Evolutionary conservation across 2,797 vertebrate genomes (phyloP).

Genomic region (Chloroceryle amazona): DNA sequence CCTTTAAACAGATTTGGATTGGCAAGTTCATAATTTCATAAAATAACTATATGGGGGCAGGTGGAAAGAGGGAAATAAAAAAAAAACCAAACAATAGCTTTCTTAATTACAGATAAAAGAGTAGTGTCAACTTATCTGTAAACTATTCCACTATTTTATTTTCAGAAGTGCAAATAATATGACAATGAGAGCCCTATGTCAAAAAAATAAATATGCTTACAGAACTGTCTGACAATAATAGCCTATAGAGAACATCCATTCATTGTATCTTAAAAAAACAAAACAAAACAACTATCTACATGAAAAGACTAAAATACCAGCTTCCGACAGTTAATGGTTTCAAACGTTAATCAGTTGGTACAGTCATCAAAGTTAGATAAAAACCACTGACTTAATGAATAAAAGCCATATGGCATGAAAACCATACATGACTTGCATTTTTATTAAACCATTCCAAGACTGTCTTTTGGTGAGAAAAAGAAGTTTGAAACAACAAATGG

Average conservation of each 20-base stretch:
- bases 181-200: neutral
- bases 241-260: neutral
- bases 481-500: neutral
- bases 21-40: neutral
- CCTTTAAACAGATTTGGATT: neutral
- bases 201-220: neutral
- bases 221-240: neutral
- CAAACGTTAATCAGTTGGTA: neutral
- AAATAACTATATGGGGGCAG: neutral
- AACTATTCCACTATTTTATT: neutral
- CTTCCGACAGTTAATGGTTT: neutral
- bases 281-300: no score
- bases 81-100: neutral
- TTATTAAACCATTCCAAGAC: neutral
- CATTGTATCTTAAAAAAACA: neutral
- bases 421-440: rapidly evolving
- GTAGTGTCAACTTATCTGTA: neutral
- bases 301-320: neutral
- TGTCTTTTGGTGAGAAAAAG: neutral
- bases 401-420: neutral
- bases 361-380: neutral
- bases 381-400: neutral
- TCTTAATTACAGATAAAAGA: neutral
- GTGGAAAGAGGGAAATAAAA: rapidly evolving
- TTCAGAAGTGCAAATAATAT: neutral